These are phyloP conservation scores for Apantesis nais DNA, from an alignment of 2,888 invertebrate species.

Conservation along the genomic window DNA sequence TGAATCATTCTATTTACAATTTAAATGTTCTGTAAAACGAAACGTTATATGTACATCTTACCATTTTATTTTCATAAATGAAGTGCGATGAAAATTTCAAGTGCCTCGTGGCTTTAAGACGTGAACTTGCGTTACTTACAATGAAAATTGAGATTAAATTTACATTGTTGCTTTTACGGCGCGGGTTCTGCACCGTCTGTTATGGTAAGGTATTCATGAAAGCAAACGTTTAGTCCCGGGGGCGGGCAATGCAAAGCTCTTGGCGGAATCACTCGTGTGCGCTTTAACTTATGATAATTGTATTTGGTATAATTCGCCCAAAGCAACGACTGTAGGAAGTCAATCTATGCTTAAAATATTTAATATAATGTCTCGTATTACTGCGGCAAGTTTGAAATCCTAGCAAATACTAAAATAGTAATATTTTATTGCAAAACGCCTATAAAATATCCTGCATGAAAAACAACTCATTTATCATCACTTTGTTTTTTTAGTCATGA, in stretches of 20 bases:
- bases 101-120: conserved; percentile 28
- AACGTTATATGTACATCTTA: conserved; percentile 10
- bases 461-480: background rate
- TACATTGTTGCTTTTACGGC: conserved; percentile 77
- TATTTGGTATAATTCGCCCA: conserved; percentile 68
- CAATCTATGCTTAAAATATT: conserved; percentile 31
- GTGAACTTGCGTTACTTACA: conserved; percentile 63
- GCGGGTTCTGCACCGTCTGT: conserved; percentile 66
- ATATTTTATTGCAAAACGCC: background rate
- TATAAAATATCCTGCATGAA: background rate
- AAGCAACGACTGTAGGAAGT: conserved; percentile 48
- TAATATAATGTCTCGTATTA: background rate
- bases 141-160: conserved; percentile 78
- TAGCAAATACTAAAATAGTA: background rate
- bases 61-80: conserved; percentile 18
- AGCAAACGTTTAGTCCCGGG: conserved; percentile 75
- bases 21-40: conserved; percentile 23
- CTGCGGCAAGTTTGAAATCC: background rate
- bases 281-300: conserved; percentile 80
- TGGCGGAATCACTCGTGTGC: conserved; percentile 63
- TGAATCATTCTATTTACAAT: conserved; percentile 45
- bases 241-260: conserved; percentile 57
- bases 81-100: conserved; percentile 21
- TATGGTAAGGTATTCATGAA: conserved; percentile 82
- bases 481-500: too few relatives aligned